Base-by-base conservation (phyloP, 2,113 vertebrate genomes). In the Phycodurus eques region DNA sequence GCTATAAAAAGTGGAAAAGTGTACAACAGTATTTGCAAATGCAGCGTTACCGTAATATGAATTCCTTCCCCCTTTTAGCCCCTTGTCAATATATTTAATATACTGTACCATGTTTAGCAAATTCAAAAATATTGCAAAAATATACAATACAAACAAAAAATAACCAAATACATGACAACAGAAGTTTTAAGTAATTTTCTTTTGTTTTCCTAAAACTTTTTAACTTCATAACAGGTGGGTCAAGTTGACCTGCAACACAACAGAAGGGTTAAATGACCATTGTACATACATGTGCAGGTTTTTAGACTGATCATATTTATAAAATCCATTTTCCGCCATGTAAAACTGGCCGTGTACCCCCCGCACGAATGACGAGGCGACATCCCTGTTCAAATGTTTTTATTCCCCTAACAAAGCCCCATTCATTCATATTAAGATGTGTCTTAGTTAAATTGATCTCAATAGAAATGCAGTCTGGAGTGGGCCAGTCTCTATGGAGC, bases 381-480 rank as follows among this genome's bases (percentile, higher is more conserved):
- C 70, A 70, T 80, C 85, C 81, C 82, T 87, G 85, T 88, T 90
- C 81, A 89, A 89, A 90, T 89, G 84, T 89, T 90, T 91, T 91
- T 85, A 86, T 90, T 90, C 85, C 74, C 73, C 4, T 14, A 83
- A 91, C 86, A 92, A 90, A 87, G 87, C 80, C 74, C 84, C 78
- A 89, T 88, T 91, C 87, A 89, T 90, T 90, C 84, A 84, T 84
- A 90, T 90, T 90, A 89, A 90, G 90, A 90, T 91, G 88, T 85
- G 85, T 91, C 86, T 87, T 85, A 86, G 87, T 91, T 89, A 90
- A 89, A 90, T 81, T 89, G 84, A 88, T 88, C 80, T 91, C 87
- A 91, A 91, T 88, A 79, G 90, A 88, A 85, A 86, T 81, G 87
- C 84, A 80, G 87, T 87, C 87, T 87, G 86, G 87, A 88, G 86